A percentile compares a stretch with the other conserved stretches of the same genome.
phyloP scores from a whole-genome alignment of 2,888 invertebrate genomes.

The Neuroscelio doddi region DNA sequence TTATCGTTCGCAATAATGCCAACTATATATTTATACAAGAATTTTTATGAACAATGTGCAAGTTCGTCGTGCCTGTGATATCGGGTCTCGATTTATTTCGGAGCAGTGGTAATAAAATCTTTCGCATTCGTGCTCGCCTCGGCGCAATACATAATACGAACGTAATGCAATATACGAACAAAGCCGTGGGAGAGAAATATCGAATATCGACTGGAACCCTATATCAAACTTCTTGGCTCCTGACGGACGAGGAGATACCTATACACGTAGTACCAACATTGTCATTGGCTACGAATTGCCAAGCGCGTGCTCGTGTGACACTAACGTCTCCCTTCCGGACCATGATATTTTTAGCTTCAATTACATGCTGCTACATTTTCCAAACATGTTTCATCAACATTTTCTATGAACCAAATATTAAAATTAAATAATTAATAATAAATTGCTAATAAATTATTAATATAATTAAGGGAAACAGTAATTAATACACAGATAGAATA shows the following conservation, averaged over 20 bases:
- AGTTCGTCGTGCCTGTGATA: constrained; percentile 44
- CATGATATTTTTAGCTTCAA: neutral
- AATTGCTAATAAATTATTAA: too few relatives aligned
- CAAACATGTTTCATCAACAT: too few relatives aligned
- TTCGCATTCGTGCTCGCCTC: constrained; percentile 49
- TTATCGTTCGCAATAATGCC: constrained; percentile 42
- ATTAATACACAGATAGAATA: too few relatives aligned
- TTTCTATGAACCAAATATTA: too few relatives aligned
- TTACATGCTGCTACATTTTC: neutral
- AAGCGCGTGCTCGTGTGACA: neutral
- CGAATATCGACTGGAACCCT: constrained; percentile 60
- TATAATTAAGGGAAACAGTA: too few relatives aligned
- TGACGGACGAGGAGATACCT: constrained; percentile 53
- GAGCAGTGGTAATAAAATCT: constrained; percentile 55
- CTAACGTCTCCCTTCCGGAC: too few relatives aligned
- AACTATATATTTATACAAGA: constrained; percentile 46
- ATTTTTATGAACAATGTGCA: constrained; percentile 47
- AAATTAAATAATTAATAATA: too few relatives aligned
- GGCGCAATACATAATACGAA: constrained; percentile 47
- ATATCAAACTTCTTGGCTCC: constrained; percentile 59
- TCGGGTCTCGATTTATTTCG: constrained; percentile 48
- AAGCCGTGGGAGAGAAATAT: constrained; percentile 62
- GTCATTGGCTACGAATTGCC: constrained; percentile 34
- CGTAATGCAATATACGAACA: constrained; percentile 63
- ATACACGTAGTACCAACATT: constrained; percentile 32